These are phyloP conservation scores for Drosophila sechellia DNA, from an alignment of 1,140 invertebrate species.

Conservation along the genomic window DNA sequence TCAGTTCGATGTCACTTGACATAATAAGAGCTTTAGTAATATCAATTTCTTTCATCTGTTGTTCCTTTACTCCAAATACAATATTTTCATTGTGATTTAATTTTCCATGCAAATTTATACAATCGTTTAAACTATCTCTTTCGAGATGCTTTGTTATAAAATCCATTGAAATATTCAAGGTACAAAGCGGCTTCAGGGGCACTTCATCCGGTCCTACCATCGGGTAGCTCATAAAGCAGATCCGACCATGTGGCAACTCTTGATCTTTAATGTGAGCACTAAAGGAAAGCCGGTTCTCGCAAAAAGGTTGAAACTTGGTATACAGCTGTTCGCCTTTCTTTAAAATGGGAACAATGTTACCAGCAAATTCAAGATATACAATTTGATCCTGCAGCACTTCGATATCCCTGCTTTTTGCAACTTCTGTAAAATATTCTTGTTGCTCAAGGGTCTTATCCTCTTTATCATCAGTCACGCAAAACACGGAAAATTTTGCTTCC, in stretches of 20 bases:
- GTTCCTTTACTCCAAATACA: neutral
- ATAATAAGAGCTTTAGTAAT: neutral
- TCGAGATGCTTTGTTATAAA: slow-evolving; percentile 1
- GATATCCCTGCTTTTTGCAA: slow-evolving; percentile 98
- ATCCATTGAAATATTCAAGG: slow-evolving; percentile 98
- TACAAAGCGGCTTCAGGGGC: slow-evolving; percentile 97
- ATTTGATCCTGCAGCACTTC: slow-evolving; percentile 98
- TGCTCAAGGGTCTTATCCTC: slow-evolving; percentile 99
- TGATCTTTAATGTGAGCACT: slow-evolving; percentile 96
- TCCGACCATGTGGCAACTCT: slow-evolving; percentile 90
- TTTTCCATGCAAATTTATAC: slow-evolving; percentile 15
- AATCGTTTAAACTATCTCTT: slow-evolving; percentile 15
- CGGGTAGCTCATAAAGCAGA: slow-evolving; percentile 98
- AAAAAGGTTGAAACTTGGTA: slow-evolving; percentile 97
- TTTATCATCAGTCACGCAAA: slow-evolving; percentile 99
- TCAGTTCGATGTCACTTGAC: slow-evolving; percentile 26
- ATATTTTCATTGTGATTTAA: slow-evolving; percentile 18
- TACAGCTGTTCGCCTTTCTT: slow-evolving; percentile 98
- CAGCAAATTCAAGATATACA: slow-evolving; percentile 98
- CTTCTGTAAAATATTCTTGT: slow-evolving; percentile 98
- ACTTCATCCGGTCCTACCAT: slow-evolving; percentile 94
- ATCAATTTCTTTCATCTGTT: slow-evolving; percentile 1
- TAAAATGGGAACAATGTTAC: slow-evolving; percentile 97
- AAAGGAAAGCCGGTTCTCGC: slow-evolving; percentile 98
- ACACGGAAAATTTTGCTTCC: slow-evolving; percentile 97